Base-by-base conservation (phyloP, 2,113 vertebrate species). In the Hyperoodon ampullatus region DNA sequence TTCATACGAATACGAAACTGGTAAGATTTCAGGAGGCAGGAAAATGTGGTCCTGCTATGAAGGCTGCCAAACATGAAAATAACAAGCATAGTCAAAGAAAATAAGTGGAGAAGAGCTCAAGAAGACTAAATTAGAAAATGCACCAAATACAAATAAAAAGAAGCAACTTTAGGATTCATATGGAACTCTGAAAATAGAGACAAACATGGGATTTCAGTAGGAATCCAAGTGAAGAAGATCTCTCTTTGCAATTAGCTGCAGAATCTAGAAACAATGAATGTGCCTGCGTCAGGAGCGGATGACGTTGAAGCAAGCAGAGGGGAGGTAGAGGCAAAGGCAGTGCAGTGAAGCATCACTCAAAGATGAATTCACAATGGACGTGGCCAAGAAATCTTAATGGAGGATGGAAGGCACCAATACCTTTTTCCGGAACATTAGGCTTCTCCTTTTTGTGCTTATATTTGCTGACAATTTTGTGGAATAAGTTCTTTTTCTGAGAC, bases 401-500 rank as follows among this genome's bases (percentile, higher is more conserved):
- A 95, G 96, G 96, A 65, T 61, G 82, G 95, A 98, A 97, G 91
- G 97, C 92, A 97, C 94, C 97, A 97, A 97, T 99, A 99, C 99
- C 99, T 99, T 99, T 99, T 97, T 99, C 99, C 96, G 98, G 98
- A 98, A 98, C 99, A 99, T 98, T 99, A 98, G 98, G 98, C 98
- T 99, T 99, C 98, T 99, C 99, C 99, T 99, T 99, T 99, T 99
- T 99, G 98, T 99, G 99, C 98, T 99, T 99, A 99, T 99, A 99
- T 99, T 99, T 99, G 99, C 98, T 99, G 99, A 99, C 99, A 99
- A 99, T 99, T 99, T 99, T 99, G 99, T 99, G 99, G 99, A 99
- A 99, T 98, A 99, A 99, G 98, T 99, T 99, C 98, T 99, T 99
- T 99, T 99, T 99, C 99, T 99, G 99, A 99, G 99, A 99, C 99